Evolutionary conservation across 1,140 invertebrate genomes (phyloP), one percentile per base, ranked within the genome.

Genomic region (Drosophila baimaii): DNA sequence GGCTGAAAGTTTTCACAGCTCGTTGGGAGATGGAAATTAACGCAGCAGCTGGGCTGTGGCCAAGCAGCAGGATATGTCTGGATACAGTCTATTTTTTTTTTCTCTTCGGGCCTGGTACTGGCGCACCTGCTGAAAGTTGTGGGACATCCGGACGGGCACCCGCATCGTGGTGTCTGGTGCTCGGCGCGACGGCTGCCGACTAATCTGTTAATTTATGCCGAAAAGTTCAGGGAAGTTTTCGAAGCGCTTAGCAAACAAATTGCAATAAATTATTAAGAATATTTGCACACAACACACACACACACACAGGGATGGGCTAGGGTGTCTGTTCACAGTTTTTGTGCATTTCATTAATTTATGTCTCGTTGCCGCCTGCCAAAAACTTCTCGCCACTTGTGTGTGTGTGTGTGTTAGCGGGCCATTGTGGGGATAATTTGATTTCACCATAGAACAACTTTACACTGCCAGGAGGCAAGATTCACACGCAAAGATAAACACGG

Each of bases 171-270:
- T 54, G 51, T 70, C 44, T 61, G 35, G 52, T 31, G 37, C 15
- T 51, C 55, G 61, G 41, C 70, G 70, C 59, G 58, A 49, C 66
- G 74, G 25, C 64, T 77, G 65, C 46, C 74, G 71, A 81, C 84
- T 89, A 89, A 89, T 89, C 84, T 89, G 77, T 89, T 89, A 89
- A 89, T 89, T 89, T 89, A 89, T 89, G 84, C 80, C 80, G 55
- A 81, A 89, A 89, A 89, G 84, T 89, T 89, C 33, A 74, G 61
- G 54, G 66, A 88, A 79, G 71, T 84, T 79, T 54, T 75, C 74
- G 66, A 78, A 78, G 74, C 77, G 84, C 83, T 89, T 89, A 88
- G 63, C 72, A 84, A 83, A 88, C 83, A 88, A 88, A 84, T 78
- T 80, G 84, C 70, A 89, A 84, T 89, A 89, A 89, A 84, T 89